phyloP scores from a whole-genome alignment of 2,888 invertebrate genomes.

The Sylvicola cinctus region DNA sequence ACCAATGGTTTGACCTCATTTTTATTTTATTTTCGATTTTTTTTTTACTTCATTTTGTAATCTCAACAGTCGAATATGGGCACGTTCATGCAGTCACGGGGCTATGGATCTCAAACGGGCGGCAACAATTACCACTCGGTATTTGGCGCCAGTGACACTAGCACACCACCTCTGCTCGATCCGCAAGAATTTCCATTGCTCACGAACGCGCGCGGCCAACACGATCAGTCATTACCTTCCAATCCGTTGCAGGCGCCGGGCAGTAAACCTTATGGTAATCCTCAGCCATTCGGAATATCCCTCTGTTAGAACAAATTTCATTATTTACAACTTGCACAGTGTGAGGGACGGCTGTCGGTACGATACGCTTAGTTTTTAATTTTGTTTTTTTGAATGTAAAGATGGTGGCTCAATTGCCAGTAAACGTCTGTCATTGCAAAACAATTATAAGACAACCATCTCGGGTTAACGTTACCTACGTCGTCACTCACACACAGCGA shows the following conservation, averaged over 20 bases:
- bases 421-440: too few relatives aligned
- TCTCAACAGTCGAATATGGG: slow-evolving; percentile 37
- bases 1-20: slow-evolving; percentile 18
- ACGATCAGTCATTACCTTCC: slow-evolving; percentile 55
- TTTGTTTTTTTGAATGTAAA: not conserved
- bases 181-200: slow-evolving; percentile 84
- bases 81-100: slow-evolving; percentile 37
- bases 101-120: slow-evolving; percentile 39
- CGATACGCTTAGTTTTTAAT: not conserved
- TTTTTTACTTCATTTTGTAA: slow-evolving; percentile 3
- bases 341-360: not conserved
- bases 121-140: slow-evolving; percentile 57
- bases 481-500: too few relatives aligned
- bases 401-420: not conserved
- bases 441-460: too few relatives aligned
- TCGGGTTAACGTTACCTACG: too few relatives aligned
- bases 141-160: slow-evolving; percentile 39
- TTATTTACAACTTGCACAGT: not conserved
- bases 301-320: not conserved
- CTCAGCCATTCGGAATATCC: slow-evolving; percentile 5
- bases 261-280: slow-evolving; percentile 77
- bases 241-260: slow-evolving; percentile 76
- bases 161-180: slow-evolving; percentile 73
- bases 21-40: not conserved
- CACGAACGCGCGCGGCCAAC: slow-evolving; percentile 52